Conservation (phyloP, 1,140 invertebrate species). For the Reticulitermes speratus region DNA sequence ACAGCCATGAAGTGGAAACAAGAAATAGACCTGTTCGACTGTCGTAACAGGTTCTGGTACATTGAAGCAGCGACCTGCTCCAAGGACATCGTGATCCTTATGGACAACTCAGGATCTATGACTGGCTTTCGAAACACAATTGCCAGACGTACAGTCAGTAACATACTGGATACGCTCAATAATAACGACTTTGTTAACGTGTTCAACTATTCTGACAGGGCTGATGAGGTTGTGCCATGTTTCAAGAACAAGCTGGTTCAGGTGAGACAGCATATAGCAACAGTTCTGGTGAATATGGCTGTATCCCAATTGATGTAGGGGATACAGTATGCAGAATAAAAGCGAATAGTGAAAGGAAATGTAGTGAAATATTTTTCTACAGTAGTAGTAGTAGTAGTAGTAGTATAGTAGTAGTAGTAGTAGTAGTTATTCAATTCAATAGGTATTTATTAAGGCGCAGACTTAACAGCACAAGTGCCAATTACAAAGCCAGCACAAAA, state of each 20-base stretch:
- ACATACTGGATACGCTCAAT: constrained; percentile 91
- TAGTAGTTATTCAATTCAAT: too few species aligned
- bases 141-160: constrained; percentile 74
- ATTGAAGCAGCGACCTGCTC: constrained; percentile 96
- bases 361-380: too few species aligned
- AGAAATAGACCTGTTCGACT: constrained; percentile 74
- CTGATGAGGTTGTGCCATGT: constrained; percentile 71
- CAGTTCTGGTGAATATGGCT: too few species aligned
- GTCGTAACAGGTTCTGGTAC: constrained; percentile 87
- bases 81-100: constrained; percentile 94
- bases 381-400: too few species aligned
- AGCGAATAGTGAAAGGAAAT: too few species aligned
- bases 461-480: too few species aligned
- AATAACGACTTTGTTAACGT: constrained; percentile 98
- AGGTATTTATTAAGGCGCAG: too few species aligned
- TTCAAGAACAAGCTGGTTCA: constrained; percentile 79
- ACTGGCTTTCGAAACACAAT: constrained; percentile 77
- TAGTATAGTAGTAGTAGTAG: too few species aligned
- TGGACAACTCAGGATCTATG: constrained; percentile 98
- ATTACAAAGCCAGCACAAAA: too few species aligned
- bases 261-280: constrained; percentile 41
- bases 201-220: constrained; percentile 69
- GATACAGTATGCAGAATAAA: too few species aligned
- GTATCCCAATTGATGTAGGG: too few species aligned
- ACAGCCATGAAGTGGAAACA: constrained; percentile 54